Evolutionary conservation across 2,797 vertebrate genomes (phyloP), one percentile per base, ranked within the genome.

Genomic region (Triplophysa bombifrons): DNA sequence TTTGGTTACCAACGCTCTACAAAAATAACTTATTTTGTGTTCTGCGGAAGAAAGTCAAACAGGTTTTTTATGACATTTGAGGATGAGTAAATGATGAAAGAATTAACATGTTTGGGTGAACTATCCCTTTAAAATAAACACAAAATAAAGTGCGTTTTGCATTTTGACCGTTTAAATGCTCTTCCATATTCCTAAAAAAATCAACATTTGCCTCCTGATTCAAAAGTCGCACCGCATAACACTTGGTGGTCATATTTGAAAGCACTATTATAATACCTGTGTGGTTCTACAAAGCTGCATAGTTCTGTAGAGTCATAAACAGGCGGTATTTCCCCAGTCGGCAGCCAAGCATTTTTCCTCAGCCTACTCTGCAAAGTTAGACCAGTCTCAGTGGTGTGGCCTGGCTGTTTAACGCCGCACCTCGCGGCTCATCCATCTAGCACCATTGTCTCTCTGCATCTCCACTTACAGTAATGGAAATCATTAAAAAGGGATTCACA

Each of bases 401-500:
- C 19, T 51, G 41, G 70, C 58, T 55, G 63, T 64, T 76, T 78
- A 72, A 60, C 22, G 50, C 53, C 30, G 56, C 70, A 70, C 48
- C 34, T 58, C 20, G 25, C 13, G 30, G 22, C 60, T 78, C 72
- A 84, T 84, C 80, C 76, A 81, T 84, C 83, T 84, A 78, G 76
- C 77, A 73, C 70, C 67, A 48, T 69, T 58, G 51, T 50, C 77
- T 50, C 51, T 20, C 65, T 50, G 64, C 53, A 25, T 80, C 85
- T 83, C 71, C 63, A 81, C 76, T 90, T 84, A 82, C 87, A 81
- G 76, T 86, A 88, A 88, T 81, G 88, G 87, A 91, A 90, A 91
- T 90, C 90, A 88, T 92, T 91, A 88, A 86, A 88, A 86, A 88
- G 86, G 86, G 85, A 92, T 93, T 92, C 87, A 90, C 85, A 81